Conservation (phyloP, 1,140 invertebrate species). For the Neotoxoptera formosana region DNA sequence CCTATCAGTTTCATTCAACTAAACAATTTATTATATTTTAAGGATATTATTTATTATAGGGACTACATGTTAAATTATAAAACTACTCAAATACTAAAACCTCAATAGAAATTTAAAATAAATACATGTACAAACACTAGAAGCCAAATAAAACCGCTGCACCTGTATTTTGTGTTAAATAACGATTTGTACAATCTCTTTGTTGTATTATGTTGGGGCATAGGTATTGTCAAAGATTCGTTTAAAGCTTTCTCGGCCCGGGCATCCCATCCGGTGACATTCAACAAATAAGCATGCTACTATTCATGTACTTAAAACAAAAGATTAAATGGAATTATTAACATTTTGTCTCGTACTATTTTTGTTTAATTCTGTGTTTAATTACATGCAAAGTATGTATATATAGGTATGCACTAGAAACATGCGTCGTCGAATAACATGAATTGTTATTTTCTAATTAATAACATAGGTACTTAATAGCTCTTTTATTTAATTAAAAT, state of each 20-base stretch:
- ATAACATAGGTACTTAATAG: neutral
- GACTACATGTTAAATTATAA: neutral
- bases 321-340: neutral
- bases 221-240: constrained; percentile 22
- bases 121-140: neutral
- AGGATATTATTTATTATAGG: neutral
- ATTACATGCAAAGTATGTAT: neutral
- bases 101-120: neutral
- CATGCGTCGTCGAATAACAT: neutral
- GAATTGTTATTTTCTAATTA: neutral
- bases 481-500: neutral
- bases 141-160: neutral
- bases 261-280: constrained; percentile 21
- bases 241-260: constrained; percentile 2
- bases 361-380: neutral
- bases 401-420: neutral
- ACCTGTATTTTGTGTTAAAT: constrained; percentile 27
- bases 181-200: constrained; percentile 31
- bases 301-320: constrained; percentile 30
- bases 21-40: neutral
- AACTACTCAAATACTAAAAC: neutral
- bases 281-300: constrained; percentile 22
- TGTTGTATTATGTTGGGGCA: neutral
- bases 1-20: neutral
- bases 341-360: constrained; percentile 10